These are phyloP conservation scores for Acronicta alni DNA, from an alignment of 2,888 invertebrate genomes.

Conservation along the genomic window DNA sequence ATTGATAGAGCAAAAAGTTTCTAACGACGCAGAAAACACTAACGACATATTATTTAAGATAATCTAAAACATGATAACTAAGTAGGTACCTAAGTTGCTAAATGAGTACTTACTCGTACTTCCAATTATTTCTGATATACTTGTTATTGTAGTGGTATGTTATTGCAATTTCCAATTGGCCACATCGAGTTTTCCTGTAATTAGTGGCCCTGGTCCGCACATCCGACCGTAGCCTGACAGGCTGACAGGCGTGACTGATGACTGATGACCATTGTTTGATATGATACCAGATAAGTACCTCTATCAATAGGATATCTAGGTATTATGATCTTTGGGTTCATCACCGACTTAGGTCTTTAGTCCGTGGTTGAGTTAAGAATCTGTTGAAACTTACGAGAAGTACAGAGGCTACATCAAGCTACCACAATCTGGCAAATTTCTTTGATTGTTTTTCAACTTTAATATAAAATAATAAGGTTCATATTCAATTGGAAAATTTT, in stretches of 20 bases:
- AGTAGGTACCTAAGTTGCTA: slow-evolving; percentile 7
- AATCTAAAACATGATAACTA: slow-evolving; percentile 19
- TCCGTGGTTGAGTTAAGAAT: no score
- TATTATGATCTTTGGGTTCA: slow-evolving; percentile 2
- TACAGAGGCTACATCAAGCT: no score
- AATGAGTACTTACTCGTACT: no score
- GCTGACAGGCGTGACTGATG: slow-evolving; percentile 71
- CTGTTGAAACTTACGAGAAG: no score
- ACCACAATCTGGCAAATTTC: no score
- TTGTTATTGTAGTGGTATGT: slow-evolving; percentile 39
- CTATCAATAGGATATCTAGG: neutral
- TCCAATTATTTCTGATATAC: slow-evolving; percentile 24
- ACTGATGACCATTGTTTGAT: slow-evolving; percentile 58
- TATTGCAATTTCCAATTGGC: slow-evolving; percentile 67
- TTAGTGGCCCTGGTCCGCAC: slow-evolving; percentile 59
- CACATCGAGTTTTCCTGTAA: slow-evolving; percentile 69
- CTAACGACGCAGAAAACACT: neutral
- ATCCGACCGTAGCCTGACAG: slow-evolving; percentile 43
- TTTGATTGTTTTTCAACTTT: no score
- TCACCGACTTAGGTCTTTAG: no score
- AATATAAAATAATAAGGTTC: no score
- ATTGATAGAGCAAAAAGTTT: no score
- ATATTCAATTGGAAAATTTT: no score
- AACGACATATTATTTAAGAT: neutral
- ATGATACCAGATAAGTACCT: slow-evolving; percentile 18